phyloP scores from a whole-genome alignment of 2,888 invertebrate genomes.

The Piscicola geometra region DNA sequence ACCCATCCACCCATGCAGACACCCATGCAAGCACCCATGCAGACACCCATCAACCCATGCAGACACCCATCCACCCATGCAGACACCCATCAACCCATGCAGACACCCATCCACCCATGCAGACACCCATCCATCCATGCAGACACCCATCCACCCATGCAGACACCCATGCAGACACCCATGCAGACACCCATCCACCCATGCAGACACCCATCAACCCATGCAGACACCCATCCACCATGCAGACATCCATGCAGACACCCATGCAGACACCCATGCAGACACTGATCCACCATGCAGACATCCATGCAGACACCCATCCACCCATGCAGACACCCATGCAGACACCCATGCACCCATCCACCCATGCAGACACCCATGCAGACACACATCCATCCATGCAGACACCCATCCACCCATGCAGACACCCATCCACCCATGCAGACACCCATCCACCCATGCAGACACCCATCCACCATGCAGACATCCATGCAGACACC shows the following conservation, averaged over 20 bases:
- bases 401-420: neutral
- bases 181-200: neutral
- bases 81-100: neutral
- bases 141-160: neutral
- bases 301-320: no score
- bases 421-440: no score
- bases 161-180: no score
- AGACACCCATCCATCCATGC: neutral
- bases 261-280: neutral
- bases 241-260: no score
- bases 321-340: constrained; percentile 3
- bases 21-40: no score
- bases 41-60: no score
- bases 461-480: neutral
- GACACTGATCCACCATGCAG: no score
- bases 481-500: neutral
- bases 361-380: no score
- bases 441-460: constrained; percentile 11
- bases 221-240: neutral
- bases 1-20: no score
- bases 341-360: neutral
- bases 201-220: neutral
- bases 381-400: no score
- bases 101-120: constrained; percentile 16
- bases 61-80: neutral